Evolutionary conservation across 2,888 invertebrate species (phyloP), one percentile per base, ranked within the genome.

Genomic region (Lottia gigantea): DNA sequence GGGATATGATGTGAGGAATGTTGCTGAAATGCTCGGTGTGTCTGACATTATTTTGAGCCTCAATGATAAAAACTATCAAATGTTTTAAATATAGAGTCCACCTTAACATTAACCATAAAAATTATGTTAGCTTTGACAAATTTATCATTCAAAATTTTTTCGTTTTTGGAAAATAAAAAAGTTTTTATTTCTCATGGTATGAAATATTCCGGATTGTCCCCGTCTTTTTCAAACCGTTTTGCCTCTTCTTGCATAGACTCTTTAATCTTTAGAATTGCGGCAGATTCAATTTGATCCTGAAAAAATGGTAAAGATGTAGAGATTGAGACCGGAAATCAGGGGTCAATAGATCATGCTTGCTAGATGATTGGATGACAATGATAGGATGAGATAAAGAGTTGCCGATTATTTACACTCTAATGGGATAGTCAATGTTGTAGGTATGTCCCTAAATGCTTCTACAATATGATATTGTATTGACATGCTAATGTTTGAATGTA

Each of bases 241-340:
- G 98, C 98, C 91, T 98, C 98, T 91, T 98, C 98, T 91, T 98
- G 97, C 97, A 99, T 98, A 92, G 96, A 97, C 91, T 98, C 98
- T 92, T 98, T 98, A 90, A 99, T 98, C 93, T 98, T 98, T 91
- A 98, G 93, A 91, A 99, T 99, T 92, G 98, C 98, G 90, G 97
- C 98, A 88, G 97, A 97, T 92, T 98, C 98, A 89, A 95, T 97
- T 92, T 97, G 87, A 76, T 87, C 86, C 87, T 88, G 86, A 80
- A 85, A 85, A 75, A 69, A 70, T 70, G 23, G 70, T 70, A 70
- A 70, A 70, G 64, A 70, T 70, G 66, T 66, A 63, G 66, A 70
- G 46, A 62, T 66, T 65, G 70, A 65, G 70, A 70, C 62, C 40
- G 70, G 40, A 47, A 46, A 62, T 55, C 55, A 11, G 14, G 55